Conservation (phyloP, 2,797 vertebrate genomes). For the Periophthalmus magnuspinnatus region DNA sequence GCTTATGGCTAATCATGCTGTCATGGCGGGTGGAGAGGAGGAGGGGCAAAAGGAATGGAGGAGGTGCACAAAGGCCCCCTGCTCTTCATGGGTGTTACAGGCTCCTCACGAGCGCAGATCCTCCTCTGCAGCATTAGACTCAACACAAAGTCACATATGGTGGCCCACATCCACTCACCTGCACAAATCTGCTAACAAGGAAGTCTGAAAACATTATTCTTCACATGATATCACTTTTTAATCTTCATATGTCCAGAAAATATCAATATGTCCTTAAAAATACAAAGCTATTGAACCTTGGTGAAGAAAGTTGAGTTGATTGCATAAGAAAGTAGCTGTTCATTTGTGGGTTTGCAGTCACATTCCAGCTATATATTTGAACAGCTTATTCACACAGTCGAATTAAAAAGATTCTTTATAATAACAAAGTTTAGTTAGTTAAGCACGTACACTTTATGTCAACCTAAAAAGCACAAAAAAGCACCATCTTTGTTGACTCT, state of each 20-base stretch:
- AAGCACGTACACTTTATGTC: neutral
- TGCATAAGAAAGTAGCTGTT: neutral
- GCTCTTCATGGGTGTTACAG: conserved; percentile 65
- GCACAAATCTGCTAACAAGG: neutral
- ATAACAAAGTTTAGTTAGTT: neutral
- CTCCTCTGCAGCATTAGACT: conserved; percentile 34
- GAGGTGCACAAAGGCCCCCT: conserved; percentile 68
- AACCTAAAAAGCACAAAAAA: neutral
- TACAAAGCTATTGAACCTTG: neutral
- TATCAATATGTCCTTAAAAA: neutral
- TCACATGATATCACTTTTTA: no score
- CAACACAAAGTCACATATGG: conserved; percentile 36
- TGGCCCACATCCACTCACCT: conserved; percentile 23
- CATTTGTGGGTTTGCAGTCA: neutral
- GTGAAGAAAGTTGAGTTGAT: neutral
- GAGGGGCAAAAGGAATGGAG: conserved; percentile 61
- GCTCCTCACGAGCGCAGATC: conserved; percentile 54
- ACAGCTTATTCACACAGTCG: neutral
- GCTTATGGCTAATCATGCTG: conserved; percentile 78
- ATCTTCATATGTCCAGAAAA: neutral
- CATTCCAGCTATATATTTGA: neutral
- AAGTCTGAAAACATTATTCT: neutral
- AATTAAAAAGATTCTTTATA: neutral
- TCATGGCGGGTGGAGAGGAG: conserved; percentile 70
- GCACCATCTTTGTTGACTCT: neutral